Evolutionary conservation across 2,113 vertebrate species (phyloP).

Genomic region (Zosterops pallidus): DNA sequence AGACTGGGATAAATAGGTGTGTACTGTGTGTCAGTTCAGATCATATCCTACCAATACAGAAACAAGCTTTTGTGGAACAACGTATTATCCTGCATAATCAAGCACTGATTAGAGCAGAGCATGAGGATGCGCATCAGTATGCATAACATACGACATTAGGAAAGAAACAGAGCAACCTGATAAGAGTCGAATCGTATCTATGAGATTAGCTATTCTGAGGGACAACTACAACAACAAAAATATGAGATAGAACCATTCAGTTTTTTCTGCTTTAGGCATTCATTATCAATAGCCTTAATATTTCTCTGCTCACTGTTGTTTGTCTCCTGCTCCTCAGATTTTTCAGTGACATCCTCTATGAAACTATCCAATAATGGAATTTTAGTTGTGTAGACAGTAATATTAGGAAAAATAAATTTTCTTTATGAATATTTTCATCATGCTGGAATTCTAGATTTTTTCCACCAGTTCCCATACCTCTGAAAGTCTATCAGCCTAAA

Average conservation of each 20-base stretch:
- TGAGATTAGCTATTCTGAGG: neutral
- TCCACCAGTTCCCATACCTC: neutral
- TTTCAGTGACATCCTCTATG: neutral
- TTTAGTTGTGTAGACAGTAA: neutral
- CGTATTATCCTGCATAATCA: neutral
- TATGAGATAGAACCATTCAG: neutral
- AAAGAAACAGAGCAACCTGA: neutral
- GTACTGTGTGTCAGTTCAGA: neutral
- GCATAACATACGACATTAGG: fast-evolving
- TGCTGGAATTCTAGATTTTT: neutral
- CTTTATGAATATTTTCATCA: neutral
- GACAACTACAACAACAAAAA: neutral
- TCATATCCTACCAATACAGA: neutral
- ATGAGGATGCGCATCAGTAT: neutral
- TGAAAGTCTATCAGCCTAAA: neutral
- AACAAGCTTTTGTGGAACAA: neutral
- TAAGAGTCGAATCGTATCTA: neutral
- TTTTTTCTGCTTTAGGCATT: neutral
- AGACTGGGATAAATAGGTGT: neutral
- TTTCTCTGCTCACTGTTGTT: neutral
- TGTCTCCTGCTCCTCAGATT: neutral
- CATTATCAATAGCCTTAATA: neutral
- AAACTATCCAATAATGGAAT: neutral
- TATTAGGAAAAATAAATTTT: neutral
- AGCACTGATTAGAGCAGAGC: neutral